Percentiles rank a stretch among this genome's conserved stretches.
Evolutionary conservation across 2,113 vertebrate species (phyloP).

Genomic region (Thunnus maccoyii): DNA sequence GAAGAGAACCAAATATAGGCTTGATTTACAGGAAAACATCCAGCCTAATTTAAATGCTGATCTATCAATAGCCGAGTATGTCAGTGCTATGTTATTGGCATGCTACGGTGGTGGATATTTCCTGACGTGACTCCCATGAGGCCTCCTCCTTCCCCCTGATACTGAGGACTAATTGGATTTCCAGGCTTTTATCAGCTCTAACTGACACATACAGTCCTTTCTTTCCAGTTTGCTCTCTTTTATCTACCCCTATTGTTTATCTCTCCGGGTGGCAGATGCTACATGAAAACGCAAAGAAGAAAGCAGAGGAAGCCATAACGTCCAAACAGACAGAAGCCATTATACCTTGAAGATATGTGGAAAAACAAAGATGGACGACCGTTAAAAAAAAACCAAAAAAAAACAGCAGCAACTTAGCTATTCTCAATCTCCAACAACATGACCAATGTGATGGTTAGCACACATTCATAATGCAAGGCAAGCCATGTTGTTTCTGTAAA

Average conservation of each 20-base stretch:
- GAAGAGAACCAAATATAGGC: conserved; percentile 44
- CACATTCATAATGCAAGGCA: conserved; percentile 44
- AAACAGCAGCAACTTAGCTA: background rate
- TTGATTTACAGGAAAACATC: conserved; percentile 48
- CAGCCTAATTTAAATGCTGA: conserved; percentile 21
- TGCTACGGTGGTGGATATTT: conserved; percentile 51
- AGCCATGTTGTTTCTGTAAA: conserved; percentile 47
- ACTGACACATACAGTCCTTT: conserved; percentile 72
- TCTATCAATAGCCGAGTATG: conserved; percentile 60
- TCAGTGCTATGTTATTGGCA: conserved; percentile 70
- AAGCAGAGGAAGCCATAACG: conserved; percentile 29
- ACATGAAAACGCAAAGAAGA: conserved; percentile 51
- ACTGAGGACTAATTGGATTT: conserved; percentile 80
- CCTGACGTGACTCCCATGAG: conserved; percentile 66
- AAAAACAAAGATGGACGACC: conserved; percentile 34
- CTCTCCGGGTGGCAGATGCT: conserved; percentile 61
- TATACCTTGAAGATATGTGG: conserved; percentile 16
- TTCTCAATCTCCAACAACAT: conserved; percentile 28
- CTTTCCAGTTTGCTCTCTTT: conserved; percentile 64
- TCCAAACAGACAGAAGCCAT: conserved; percentile 49
- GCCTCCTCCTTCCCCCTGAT: conserved; percentile 49
- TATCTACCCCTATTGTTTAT: conserved; percentile 65
- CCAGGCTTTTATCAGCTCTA: conserved; percentile 73
- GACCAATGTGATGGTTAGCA: conserved; percentile 23
- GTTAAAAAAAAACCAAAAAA: background rate